phyloP scores from a whole-genome alignment of 2,113 vertebrate species.

The Varanus komodoensis region DNA sequence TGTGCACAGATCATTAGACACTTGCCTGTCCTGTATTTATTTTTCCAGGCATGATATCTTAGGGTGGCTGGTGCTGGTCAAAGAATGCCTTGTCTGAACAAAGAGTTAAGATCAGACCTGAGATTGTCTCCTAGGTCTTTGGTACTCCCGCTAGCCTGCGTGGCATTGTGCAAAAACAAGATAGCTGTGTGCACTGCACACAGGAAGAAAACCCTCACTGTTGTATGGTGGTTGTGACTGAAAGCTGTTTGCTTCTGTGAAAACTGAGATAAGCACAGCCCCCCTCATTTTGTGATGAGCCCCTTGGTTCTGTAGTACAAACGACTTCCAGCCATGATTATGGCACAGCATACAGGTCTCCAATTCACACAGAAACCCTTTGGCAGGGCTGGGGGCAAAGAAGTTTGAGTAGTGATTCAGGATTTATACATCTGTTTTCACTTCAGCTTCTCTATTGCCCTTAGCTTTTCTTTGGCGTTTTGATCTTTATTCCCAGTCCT shows the following conservation, averaged over 20 bases:
- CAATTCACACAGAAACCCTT: background rate
- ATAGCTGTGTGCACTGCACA: background rate
- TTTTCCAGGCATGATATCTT: background rate
- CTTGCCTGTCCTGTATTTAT: background rate
- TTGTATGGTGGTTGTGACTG: background rate
- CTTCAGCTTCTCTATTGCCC: background rate
- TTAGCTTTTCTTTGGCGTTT: background rate
- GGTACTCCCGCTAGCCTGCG: background rate
- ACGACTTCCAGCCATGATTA: background rate
- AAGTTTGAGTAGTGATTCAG: background rate
- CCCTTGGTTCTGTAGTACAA: background rate
- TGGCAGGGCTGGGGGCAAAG: background rate
- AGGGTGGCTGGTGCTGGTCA: background rate
- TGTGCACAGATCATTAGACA: background rate
- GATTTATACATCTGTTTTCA: background rate
- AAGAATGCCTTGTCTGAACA: background rate
- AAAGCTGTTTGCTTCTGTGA: background rate
- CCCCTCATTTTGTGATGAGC: background rate
- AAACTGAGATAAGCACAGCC: background rate
- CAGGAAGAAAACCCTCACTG: background rate
- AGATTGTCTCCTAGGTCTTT: background rate
- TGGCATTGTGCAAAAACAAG: background rate
- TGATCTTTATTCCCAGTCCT: background rate
- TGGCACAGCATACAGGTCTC: background rate
- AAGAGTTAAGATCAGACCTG: background rate